phyloP scores from a whole-genome alignment of 2,888 invertebrate genomes.

The Stegana nigrithorax region DNA sequence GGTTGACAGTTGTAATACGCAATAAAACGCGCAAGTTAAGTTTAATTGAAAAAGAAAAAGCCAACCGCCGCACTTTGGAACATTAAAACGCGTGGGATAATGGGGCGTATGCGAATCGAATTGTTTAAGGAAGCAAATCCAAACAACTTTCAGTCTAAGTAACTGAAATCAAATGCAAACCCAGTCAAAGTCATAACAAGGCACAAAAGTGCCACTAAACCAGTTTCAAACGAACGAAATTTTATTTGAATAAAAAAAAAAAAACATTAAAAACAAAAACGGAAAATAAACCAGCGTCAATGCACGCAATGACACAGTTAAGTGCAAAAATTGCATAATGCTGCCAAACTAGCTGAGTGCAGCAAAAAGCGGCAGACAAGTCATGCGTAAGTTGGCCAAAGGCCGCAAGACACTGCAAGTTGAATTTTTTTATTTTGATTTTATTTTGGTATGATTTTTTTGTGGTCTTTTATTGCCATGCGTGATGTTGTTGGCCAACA shows the following conservation, averaged over 20 bases:
- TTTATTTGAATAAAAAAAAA: conserved; percentile 1
- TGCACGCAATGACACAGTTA: background rate
- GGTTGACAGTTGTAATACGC: too few species aligned
- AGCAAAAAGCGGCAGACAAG: background rate
- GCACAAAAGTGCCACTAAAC: conserved; percentile 2
- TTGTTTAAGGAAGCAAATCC: too few species aligned
- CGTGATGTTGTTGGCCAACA: background rate
- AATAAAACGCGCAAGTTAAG: too few species aligned
- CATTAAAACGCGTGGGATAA: too few species aligned
- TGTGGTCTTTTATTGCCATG: background rate
- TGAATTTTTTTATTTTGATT: too few species aligned
- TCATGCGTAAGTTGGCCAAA: background rate
- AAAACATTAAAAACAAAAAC: background rate
- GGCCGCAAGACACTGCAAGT: too few species aligned
- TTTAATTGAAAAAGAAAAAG: too few species aligned
- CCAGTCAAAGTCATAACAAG: conserved; percentile 9
- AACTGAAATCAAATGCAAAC: background rate
- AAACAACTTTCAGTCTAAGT: too few species aligned
- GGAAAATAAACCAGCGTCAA: conserved; percentile 1
- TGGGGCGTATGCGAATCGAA: too few species aligned
- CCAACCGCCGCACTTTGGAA: too few species aligned
- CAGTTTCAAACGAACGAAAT: conserved; percentile 10
- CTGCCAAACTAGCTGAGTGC: background rate
- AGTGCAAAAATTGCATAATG: background rate
- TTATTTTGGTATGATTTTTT: too few species aligned